phyloP scores from a whole-genome alignment of 2,797 vertebrate species.

The Sylvia borin region DNA sequence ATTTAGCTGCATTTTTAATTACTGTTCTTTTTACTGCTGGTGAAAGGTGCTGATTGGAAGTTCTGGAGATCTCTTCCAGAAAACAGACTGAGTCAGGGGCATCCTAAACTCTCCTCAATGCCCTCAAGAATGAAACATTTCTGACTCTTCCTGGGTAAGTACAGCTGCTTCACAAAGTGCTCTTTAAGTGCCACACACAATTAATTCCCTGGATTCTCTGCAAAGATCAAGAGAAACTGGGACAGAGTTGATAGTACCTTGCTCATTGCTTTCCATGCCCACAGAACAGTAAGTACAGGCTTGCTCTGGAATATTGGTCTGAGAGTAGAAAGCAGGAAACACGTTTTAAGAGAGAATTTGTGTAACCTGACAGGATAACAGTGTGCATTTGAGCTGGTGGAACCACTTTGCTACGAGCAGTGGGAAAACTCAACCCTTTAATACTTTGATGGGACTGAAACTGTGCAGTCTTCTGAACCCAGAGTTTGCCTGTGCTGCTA shows the following conservation, averaged over 20 bases:
- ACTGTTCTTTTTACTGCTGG: background rate
- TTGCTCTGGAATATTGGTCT: background rate
- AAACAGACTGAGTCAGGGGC: background rate
- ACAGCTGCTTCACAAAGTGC: conserved; percentile 36
- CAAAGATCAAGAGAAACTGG: background rate
- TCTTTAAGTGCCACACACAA: conserved; percentile 34
- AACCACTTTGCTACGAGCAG: background rate
- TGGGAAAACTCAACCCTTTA: background rate
- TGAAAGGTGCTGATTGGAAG: background rate
- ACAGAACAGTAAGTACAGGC: background rate
- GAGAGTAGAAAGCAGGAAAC: background rate
- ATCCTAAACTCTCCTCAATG: background rate
- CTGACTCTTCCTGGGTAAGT: background rate
- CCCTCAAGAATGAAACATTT: background rate
- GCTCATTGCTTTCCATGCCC: background rate
- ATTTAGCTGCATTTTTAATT: background rate
- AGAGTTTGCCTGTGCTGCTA: background rate
- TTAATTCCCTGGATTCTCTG: background rate
- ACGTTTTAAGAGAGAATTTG: accelerated
- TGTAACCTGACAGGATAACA: background rate
- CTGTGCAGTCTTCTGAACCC: background rate
- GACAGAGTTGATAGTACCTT: background rate
- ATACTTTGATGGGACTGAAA: background rate
- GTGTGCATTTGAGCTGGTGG: background rate
- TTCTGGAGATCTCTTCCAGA: background rate